These are phyloP conservation scores for Cyprinus carpio DNA, from an alignment of 2,113 vertebrate species.

Conservation along the genomic window DNA sequence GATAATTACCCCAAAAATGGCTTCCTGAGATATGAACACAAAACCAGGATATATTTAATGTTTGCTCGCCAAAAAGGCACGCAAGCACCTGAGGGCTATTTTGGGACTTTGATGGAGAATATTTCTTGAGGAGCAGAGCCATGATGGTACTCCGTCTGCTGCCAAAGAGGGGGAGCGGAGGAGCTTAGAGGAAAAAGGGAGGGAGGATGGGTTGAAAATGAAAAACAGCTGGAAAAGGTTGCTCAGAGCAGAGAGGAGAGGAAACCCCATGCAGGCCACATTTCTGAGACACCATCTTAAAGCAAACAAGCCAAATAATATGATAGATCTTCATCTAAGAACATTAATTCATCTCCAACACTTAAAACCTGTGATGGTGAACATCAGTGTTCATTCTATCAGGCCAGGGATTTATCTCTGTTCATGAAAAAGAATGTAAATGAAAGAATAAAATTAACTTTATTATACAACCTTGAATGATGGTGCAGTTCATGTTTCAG, in stretches of 20 bases:
- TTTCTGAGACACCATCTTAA: constrained; percentile 13
- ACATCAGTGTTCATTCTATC: not conserved
- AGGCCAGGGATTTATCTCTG: not conserved
- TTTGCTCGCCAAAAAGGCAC: constrained; percentile 44
- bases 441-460: not conserved
- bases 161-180: constrained; percentile 30
- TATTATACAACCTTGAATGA: not conserved
- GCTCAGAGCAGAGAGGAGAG: constrained; percentile 17
- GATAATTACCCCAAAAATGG: constrained; percentile 52
- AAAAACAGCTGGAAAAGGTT: constrained; percentile 70
- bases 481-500: not conserved
- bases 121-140: constrained; percentile 60
- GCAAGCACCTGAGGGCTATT: constrained; percentile 64
- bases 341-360: constrained; percentile 4
- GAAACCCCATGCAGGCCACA: constrained; percentile 34
- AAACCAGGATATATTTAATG: constrained; percentile 44
- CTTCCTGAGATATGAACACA: constrained; percentile 54
- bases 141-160: constrained; percentile 68
- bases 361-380: not conserved
- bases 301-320: not conserved
- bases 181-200: constrained; percentile 6
- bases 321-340: constrained; percentile 2
- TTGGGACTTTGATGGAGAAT: constrained; percentile 71
- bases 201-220: constrained; percentile 58
- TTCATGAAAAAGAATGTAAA: not conserved